Percentiles rank a stretch among this genome's conserved stretches.
Evolutionary conservation across 1,140 invertebrate genomes (phyloP).

Genomic region (Megalonaias nervosa): DNA sequence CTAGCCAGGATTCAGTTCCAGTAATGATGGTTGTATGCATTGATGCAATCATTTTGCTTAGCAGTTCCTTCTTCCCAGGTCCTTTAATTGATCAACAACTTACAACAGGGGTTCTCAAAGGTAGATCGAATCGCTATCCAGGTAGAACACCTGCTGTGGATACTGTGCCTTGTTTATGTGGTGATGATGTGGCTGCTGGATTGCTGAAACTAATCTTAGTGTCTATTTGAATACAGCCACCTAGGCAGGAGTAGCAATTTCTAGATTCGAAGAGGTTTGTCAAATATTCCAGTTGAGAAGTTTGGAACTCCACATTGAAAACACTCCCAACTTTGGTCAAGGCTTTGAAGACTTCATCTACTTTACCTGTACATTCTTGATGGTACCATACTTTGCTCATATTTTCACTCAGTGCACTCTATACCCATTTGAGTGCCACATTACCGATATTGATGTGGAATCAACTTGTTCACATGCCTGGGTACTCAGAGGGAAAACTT

Average conservation of each 20-base stretch:
- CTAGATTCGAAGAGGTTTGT: slow-evolving; percentile 19
- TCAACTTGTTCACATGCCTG: too few relatives aligned
- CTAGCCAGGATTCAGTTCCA: slow-evolving; percentile 19
- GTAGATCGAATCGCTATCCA: slow-evolving; percentile 3
- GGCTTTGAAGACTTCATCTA: slow-evolving; percentile 2
- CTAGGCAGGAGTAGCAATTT: slow-evolving; percentile 7
- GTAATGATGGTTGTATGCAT: slow-evolving; percentile 20
- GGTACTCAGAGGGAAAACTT: too few relatives aligned
- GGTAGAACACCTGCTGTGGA: too few relatives aligned
- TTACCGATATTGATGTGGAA: too few relatives aligned
- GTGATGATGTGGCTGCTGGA: slow-evolving; percentile 25
- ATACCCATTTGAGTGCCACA: too few relatives aligned
- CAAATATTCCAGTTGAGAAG: slow-evolving; percentile 29
- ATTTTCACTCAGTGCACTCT: too few relatives aligned
- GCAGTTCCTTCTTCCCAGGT: slow-evolving; percentile 1
- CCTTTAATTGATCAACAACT: slow-evolving; percentile 21
- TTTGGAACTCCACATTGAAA: slow-evolving; percentile 31
- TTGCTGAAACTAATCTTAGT: slow-evolving; percentile 19
- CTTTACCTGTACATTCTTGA: slow-evolving; percentile 22
- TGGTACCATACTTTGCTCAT: slow-evolving; percentile 23
- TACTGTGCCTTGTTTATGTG: neutral
- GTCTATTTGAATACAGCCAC: neutral
- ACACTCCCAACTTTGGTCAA: slow-evolving; percentile 26
- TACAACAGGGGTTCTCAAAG: slow-evolving; percentile 2
- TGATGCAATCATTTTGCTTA: slow-evolving; percentile 14